Evolutionary conservation across 2,888 invertebrate species (phyloP), one percentile per base, ranked within the genome.

Genomic region (Zeuzera pyrina): DNA sequence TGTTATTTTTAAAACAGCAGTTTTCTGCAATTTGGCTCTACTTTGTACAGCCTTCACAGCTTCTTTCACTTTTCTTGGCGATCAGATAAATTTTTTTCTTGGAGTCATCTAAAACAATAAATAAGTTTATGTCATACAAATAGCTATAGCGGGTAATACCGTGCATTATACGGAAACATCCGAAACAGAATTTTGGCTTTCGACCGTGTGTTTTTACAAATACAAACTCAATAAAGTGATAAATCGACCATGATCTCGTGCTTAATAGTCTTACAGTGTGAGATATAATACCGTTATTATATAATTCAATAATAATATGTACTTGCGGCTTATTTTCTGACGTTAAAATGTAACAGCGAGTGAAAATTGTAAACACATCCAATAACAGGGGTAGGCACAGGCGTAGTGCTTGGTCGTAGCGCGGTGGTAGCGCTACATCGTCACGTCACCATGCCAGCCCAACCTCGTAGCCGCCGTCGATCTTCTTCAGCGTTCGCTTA

Each of bases 61-160:
- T 7, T 3, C 10, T 27, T 8, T 23, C 23, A 23, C 10, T 23
- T 23, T 23, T 6, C 23, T 6, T n/a, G n/a, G n/a, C 3, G n/a
- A 23, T n/a, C 23, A 23, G 12, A 13, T 27, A 27, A 7, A 27
- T 27, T 27, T 27, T n/a, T 27, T 27, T n/a, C 15, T 27, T 27
- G 13, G 15, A 10, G 11, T 13, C 27, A 27, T 27, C 27, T 27
- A 12, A 27, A 27, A 27, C 15, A 27, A 6, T 10, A 6, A 27
- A 27, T 10, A 27, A 27, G 8, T 7, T 6, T 7, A 8, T 12
- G n/a, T 27, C 4, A 3, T 12, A n/a, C 11, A n/a, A 15, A 3
- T 10, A 27, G n/a, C 12, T 14, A 27, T 27, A 14, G 15, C 11
- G 27, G 27, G 27, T 27, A 27, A 27, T 15, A 12, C 21, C 21